Percentiles rank a stretch among this genome's conserved stretches.
These are phyloP conservation scores for Disparrhopalites patrizii DNA, from an alignment of 2,888 invertebrate species.

Conservation along the genomic window DNA sequence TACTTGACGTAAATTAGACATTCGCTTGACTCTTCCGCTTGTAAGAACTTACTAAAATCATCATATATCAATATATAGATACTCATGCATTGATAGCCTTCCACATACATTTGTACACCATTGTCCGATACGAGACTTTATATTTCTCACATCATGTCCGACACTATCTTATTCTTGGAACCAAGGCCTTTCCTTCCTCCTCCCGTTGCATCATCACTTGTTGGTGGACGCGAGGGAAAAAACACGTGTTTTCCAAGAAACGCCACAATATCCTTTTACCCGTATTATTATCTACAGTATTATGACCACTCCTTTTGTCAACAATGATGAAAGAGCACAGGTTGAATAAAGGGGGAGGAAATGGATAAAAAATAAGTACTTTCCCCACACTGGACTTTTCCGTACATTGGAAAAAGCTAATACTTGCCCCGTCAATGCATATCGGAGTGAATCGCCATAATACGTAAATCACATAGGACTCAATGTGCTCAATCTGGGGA, in stretches of 20 bases:
- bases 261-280: neutral
- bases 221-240: neutral
- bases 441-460: no score
- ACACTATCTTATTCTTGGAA: neutral
- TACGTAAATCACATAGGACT: no score
- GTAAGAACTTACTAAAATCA: conserved; percentile 5
- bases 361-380: neutral
- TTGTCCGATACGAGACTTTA: neutral
- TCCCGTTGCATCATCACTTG: neutral
- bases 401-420: neutral
- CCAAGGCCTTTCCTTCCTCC: neutral
- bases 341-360: no score
- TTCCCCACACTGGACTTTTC: neutral
- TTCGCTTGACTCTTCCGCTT: conserved; percentile 9
- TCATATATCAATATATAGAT: conserved; percentile 7
- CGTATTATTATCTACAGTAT: no score
- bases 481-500: neutral
- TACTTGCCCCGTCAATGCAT: neutral
- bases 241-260: no score
- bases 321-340: no score
- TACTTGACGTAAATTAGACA: conserved; percentile 6
- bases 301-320: no score
- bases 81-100: no score
- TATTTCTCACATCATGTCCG: neutral
- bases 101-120: neutral